Evolutionary conservation across 2,797 vertebrate species (phyloP).

Genomic region (Girardinus metallicus): DNA sequence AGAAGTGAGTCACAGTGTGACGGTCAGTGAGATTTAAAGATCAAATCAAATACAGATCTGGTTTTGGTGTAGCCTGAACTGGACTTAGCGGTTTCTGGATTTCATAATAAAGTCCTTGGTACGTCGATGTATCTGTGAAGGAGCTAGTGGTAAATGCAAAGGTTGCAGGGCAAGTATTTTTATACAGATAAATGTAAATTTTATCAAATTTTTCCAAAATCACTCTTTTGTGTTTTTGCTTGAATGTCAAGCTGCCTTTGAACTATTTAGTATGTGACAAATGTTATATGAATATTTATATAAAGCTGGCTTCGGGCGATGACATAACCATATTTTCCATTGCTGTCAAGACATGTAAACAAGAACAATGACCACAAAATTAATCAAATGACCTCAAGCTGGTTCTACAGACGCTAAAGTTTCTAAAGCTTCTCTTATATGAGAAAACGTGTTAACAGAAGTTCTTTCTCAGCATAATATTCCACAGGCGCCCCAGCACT

Average conservation of each 20-base stretch:
- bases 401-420: conserved; percentile 19
- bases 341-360: conserved; percentile 11
- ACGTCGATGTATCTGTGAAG: background rate
- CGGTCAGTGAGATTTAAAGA: conserved; percentile 32
- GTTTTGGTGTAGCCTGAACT: background rate
- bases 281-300: background rate
- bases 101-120: background rate
- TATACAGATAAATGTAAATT: background rate
- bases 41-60: conserved; percentile 22
- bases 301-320: background rate
- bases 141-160: background rate
- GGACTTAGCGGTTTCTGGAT: background rate
- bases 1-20: conserved; percentile 24
- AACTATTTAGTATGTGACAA: conserved; percentile 25
- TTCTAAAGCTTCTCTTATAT: conserved; percentile 6
- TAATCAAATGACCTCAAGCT: conserved; percentile 1
- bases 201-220: background rate
- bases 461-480: conserved; percentile 27
- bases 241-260: conserved; percentile 19
- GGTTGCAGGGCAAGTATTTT: background rate
- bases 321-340: conserved; percentile 6
- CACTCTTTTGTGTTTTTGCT: conserved; percentile 8
- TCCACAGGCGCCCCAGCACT: conserved; percentile 8
- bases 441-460: conserved; percentile 24
- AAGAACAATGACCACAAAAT: conserved; percentile 1